Evolutionary conservation across 1,140 invertebrate genomes (phyloP).

Genomic region (Lordiphosa collinella): DNA sequence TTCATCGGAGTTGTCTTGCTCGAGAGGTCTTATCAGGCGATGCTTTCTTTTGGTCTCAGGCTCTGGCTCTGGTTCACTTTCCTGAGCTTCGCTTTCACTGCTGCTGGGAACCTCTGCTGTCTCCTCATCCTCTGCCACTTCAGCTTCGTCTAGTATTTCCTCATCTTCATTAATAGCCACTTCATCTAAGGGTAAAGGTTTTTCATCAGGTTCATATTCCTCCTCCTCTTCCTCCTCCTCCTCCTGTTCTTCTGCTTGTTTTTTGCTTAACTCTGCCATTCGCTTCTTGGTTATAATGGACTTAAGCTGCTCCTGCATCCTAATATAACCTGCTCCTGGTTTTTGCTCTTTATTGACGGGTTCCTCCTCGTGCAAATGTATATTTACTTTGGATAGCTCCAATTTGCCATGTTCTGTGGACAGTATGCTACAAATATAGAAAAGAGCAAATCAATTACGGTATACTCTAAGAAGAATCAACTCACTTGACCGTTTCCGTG

Average conservation of each 20-base stretch:
- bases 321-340: constrained; percentile 82
- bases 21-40: constrained; percentile 63
- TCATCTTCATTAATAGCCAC: constrained; percentile 56
- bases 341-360: constrained; percentile 78
- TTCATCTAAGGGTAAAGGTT: constrained; percentile 46
- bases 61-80: constrained; percentile 18
- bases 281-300: constrained; percentile 82
- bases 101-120: constrained; percentile 23
- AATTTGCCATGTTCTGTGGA: constrained; percentile 73
- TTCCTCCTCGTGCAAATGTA: constrained; percentile 61
- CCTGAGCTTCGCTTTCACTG: constrained; percentile 27
- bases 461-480: constrained; percentile 45
- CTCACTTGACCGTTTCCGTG: constrained; percentile 60
- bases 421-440: constrained; percentile 36
- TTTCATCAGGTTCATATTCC: constrained; percentile 64
- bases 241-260: constrained; percentile 75
- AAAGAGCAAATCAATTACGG: not conserved
- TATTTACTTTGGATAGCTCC: constrained; percentile 75
- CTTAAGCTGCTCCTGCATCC: constrained; percentile 82
- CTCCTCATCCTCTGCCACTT: constrained; percentile 37
- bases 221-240: constrained; percentile 51
- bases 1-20: constrained; percentile 70
- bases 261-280: constrained; percentile 80
- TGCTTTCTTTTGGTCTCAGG: constrained; percentile 41
- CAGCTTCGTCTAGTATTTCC: constrained; percentile 41